These are phyloP conservation scores for Hetaerina titia DNA, from an alignment of 2,888 invertebrate species.

Conservation along the genomic window DNA sequence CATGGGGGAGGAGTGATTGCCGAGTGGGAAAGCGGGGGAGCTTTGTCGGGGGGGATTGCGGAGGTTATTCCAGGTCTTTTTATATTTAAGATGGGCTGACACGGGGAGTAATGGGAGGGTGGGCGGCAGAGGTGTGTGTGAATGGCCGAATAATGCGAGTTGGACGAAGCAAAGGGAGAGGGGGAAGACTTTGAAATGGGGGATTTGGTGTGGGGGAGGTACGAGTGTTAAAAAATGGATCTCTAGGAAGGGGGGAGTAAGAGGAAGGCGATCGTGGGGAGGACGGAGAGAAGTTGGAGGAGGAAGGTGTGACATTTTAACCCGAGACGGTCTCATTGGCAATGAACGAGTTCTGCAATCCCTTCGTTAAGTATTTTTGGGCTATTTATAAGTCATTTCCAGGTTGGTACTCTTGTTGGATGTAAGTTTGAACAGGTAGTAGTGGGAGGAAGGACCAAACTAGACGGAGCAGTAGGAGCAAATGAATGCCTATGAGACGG, in stretches of 20 bases:
- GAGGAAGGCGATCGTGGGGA: not conserved
- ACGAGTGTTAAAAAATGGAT: not conserved
- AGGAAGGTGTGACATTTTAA: not conserved
- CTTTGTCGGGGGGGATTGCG: not conserved
- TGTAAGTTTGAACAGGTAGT: not conserved
- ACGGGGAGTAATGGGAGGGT: not conserved
- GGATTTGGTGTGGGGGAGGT: not conserved
- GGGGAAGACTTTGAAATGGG: not conserved
- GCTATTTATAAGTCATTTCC: not conserved
- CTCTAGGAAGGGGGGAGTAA: not conserved
- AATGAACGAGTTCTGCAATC: not conserved
- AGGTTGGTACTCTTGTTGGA: not conserved
- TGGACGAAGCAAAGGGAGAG: not conserved
- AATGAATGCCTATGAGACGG: slow-evolving; percentile 1
- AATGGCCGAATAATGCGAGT: not conserved
- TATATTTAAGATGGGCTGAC: slow-evolving; percentile 6
- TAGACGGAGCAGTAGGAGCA: not conserved
- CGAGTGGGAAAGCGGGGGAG: not conserved
- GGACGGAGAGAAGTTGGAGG: not conserved
- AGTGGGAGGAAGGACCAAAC: not conserved
- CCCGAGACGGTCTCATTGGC: not conserved
- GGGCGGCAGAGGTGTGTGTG: not conserved
- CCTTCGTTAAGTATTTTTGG: not conserved
- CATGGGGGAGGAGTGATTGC: not conserved
- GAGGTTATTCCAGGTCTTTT: not conserved